Evolutionary conservation across 2,113 vertebrate genomes (phyloP).

Genomic region (Saguinus imperator): DNA sequence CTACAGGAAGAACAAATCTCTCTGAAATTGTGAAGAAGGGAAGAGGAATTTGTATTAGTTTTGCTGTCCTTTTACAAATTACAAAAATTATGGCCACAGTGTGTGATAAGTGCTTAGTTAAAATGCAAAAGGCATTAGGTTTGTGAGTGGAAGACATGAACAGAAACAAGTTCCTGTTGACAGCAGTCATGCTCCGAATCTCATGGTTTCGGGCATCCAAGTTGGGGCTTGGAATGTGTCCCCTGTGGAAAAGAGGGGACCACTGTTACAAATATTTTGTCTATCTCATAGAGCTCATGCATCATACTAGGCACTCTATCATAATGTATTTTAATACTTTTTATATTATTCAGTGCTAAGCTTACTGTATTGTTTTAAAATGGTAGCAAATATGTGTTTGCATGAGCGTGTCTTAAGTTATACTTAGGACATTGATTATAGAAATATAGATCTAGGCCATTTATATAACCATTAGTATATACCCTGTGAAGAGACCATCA

Average conservation of each 20-base stretch:
- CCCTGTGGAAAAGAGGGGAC: not conserved
- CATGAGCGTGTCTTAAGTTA: not conserved
- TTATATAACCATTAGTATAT: not conserved
- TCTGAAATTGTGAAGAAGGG: not conserved
- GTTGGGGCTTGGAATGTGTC: not conserved
- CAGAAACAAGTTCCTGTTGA: not conserved
- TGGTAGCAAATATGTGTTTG: not conserved
- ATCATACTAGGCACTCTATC: not conserved
- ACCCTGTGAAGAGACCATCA: not conserved
- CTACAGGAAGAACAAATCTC: not conserved
- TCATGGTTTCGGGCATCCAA: not conserved
- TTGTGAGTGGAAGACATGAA: not conserved
- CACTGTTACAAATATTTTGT: not conserved
- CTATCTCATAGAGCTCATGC: not conserved
- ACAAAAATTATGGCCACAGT: not conserved
- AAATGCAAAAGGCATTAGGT: not conserved
- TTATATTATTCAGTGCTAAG: not conserved
- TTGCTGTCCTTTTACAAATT: not conserved
- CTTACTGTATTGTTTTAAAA: slow-evolving; percentile 24
- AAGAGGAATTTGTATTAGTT: not conserved
- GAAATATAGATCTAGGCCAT: not conserved
- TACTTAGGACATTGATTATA: not conserved
- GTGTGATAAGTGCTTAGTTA: not conserved
- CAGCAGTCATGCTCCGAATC: not conserved
- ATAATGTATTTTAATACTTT: not conserved